Conservation (phyloP, 2,113 vertebrate genomes). For the Trematocara nigrifrons region DNA sequence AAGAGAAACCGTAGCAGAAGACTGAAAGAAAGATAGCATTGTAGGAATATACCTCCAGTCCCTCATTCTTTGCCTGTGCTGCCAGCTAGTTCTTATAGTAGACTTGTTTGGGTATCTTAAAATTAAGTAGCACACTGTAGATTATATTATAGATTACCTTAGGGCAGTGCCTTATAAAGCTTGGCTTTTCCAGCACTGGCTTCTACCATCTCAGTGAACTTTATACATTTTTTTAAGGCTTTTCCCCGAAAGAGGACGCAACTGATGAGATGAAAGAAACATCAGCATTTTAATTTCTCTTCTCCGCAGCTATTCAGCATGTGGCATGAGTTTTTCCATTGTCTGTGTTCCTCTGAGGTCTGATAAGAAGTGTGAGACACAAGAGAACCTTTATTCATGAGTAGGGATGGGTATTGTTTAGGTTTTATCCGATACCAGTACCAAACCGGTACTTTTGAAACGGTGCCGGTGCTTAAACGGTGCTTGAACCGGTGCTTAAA, state of each 20-base stretch:
- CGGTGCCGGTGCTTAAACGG: no score
- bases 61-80: not conserved
- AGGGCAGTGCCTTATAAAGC: slow-evolving; percentile 24
- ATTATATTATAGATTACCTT: slow-evolving; percentile 11
- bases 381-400: not conserved
- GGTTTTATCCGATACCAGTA: no score
- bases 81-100: not conserved
- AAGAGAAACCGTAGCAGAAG: not conserved
- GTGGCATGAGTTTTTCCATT: not conserved
- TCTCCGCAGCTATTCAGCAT: not conserved
- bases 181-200: slow-evolving; percentile 18
- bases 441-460: no score
- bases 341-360: slow-evolving; percentile 15
- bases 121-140: not conserved
- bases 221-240: not conserved
- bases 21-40: not conserved
- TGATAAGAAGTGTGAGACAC: slow-evolving; percentile 20
- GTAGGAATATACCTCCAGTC: not conserved
- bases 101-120: not conserved
- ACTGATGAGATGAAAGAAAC: slow-evolving; percentile 8
- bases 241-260: not conserved
- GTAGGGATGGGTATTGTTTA: no score
- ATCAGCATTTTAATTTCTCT: slow-evolving; percentile 17
- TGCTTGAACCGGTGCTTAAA: no score
- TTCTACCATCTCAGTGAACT: not conserved